Evolutionary conservation across 2,888 invertebrate genomes (phyloP).

Genomic region (Dynastes hyllus): DNA sequence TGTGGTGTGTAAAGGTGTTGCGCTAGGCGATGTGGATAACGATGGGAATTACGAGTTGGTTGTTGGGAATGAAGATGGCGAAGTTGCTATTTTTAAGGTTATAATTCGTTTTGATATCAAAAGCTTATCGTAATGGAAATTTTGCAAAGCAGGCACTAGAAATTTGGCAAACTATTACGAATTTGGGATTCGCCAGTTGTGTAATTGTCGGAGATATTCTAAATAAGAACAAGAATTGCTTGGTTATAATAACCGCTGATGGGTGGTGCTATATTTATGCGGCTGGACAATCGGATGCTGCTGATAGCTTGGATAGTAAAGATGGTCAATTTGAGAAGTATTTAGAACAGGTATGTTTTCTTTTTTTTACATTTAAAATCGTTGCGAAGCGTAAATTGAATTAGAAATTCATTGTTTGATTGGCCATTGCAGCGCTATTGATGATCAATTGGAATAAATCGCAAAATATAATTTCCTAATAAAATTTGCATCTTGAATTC

Average conservation of each 20-base stretch:
- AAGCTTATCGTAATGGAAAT: background rate
- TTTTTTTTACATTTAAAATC: background rate
- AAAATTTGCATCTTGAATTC: too few species aligned
- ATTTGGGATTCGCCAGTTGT: slow-evolving; percentile 79
- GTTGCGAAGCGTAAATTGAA: too few species aligned
- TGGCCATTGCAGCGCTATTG: too few species aligned
- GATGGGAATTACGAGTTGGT: slow-evolving; percentile 81
- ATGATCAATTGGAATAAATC: too few species aligned
- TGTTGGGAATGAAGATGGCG: slow-evolving; percentile 80
- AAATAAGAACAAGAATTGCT: slow-evolving; percentile 78
- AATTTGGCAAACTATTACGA: slow-evolving; percentile 76
- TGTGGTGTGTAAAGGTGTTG: slow-evolving; percentile 78
- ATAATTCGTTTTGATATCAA: background rate
- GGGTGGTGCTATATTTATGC: slow-evolving; percentile 80
- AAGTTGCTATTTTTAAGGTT: slow-evolving; percentile 80
- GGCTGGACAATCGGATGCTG: slow-evolving; percentile 52
- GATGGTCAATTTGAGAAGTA: slow-evolving; percentile 55
- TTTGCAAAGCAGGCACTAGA: slow-evolving; percentile 70
- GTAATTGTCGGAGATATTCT: slow-evolving; percentile 80
- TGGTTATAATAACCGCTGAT: slow-evolving; percentile 80
- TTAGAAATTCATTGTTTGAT: too few species aligned
- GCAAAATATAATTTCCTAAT: too few species aligned
- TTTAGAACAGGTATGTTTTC: slow-evolving; percentile 26
- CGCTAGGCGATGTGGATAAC: slow-evolving; percentile 83
- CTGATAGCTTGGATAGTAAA: slow-evolving; percentile 58